Evolutionary conservation across 2,888 invertebrate species (phyloP).

Genomic region (Nycteola revayana): DNA sequence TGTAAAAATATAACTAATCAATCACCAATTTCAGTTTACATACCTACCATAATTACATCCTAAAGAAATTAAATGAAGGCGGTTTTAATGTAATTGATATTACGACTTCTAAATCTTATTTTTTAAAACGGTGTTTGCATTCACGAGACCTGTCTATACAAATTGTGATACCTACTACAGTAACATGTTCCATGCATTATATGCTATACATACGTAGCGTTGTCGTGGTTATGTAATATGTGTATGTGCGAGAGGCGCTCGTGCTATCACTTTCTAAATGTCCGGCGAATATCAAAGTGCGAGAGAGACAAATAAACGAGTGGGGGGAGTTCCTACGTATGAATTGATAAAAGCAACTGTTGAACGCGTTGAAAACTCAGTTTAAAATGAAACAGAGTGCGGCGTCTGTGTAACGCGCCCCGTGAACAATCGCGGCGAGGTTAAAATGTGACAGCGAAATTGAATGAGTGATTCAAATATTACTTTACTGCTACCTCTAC

Average conservation of each 20-base stretch:
- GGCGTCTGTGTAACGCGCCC: conserved; percentile 46
- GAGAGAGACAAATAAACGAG: conserved; percentile 54
- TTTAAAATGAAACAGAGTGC: conserved; percentile 61
- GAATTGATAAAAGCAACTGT: conserved; percentile 80
- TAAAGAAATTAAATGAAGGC: too few relatives aligned
- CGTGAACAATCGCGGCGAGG: conserved; percentile 52
- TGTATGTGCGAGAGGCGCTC: conserved; percentile 43
- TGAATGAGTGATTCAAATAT: conserved; percentile 61
- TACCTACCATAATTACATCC: too few relatives aligned
- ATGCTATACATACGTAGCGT: conserved; percentile 41
- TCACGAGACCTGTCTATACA: too few relatives aligned
- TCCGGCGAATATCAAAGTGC: conserved; percentile 34
- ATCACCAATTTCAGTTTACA: too few relatives aligned
- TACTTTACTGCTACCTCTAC: conserved; percentile 48
- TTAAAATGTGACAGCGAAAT: conserved; percentile 70
- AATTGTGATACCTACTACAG: too few relatives aligned
- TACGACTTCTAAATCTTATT: too few relatives aligned
- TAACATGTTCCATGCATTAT: conserved; percentile 46
- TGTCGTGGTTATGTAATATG: conserved; percentile 47
- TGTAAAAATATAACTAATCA: too few relatives aligned
- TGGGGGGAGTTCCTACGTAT: conserved; percentile 59
- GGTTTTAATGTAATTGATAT: too few relatives aligned
- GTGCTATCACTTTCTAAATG: conserved; percentile 54
- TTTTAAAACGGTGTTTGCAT: too few relatives aligned
- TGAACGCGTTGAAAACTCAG: conserved; percentile 73